Evolutionary conservation across 1,140 invertebrate genomes (phyloP).

Genomic region (Pentalonia nigronervosa): DNA sequence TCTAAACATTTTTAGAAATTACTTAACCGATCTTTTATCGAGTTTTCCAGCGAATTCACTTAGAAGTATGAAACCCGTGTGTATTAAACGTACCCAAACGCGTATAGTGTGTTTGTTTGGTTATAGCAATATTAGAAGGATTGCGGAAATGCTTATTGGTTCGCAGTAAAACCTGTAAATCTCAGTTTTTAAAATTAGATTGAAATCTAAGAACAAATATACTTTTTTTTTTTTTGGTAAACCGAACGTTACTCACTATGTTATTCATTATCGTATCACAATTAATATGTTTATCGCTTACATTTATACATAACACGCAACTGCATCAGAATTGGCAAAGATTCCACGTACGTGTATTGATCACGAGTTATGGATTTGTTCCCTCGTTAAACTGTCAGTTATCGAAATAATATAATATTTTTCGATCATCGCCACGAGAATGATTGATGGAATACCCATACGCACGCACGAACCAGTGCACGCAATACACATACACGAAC

Average conservation of each 20-base stretch:
- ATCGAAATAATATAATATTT: not conserved
- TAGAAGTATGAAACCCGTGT: not conserved
- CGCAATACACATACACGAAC: not conserved
- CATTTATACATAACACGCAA: not conserved
- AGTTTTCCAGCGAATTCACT: not conserved
- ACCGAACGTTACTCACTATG: not conserved
- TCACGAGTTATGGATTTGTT: not conserved
- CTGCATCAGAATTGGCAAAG: not conserved
- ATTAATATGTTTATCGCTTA: not conserved
- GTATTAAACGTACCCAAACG: not conserved
- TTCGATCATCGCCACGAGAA: not conserved
- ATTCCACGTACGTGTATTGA: not conserved
- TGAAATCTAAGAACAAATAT: not conserved
- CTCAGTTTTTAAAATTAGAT: not conserved
- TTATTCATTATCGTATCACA: not conserved
- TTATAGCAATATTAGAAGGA: not conserved
- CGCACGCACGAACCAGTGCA: not conserved
- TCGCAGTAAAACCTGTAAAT: not conserved
- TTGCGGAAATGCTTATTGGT: not conserved
- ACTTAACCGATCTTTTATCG: not conserved
- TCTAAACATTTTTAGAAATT: too few species aligned
- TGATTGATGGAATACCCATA: not conserved
- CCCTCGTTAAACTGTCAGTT: conserved; percentile 14
- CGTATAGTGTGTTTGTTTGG: too few species aligned
- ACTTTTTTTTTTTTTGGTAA: not conserved